These are phyloP conservation scores for Loripinus fragilis DNA, from an alignment of 2,888 invertebrate genomes.

Conservation along the genomic window DNA sequence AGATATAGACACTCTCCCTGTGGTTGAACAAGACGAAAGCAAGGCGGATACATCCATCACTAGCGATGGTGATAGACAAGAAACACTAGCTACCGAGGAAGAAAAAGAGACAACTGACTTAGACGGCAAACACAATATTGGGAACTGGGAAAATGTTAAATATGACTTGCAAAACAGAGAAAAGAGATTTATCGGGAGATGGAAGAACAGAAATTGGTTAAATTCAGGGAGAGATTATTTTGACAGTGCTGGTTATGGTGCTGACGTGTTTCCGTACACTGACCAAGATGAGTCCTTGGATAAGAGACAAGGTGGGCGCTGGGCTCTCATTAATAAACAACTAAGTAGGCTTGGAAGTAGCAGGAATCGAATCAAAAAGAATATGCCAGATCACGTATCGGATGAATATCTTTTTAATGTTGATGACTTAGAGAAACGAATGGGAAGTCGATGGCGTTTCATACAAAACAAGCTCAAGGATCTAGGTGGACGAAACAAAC, in stretches of 20 bases:
- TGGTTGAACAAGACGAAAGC: background rate
- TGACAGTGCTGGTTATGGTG: background rate
- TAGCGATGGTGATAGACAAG: too few relatives aligned
- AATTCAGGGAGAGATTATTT: background rate
- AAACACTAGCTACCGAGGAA: too few relatives aligned
- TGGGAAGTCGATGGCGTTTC: slow-evolving; percentile 9
- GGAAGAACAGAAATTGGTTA: slow-evolving; percentile 20
- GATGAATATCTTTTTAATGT: background rate
- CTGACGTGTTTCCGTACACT: background rate
- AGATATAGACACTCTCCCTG: background rate
- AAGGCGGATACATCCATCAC: background rate
- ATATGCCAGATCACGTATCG: background rate
- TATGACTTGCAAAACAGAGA: background rate
- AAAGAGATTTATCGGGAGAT: slow-evolving; percentile 15
- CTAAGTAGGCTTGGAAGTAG: background rate
- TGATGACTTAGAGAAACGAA: slow-evolving; percentile 10
- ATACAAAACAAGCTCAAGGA: slow-evolving; percentile 10
- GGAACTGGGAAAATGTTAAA: background rate
- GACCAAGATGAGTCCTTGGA: background rate
- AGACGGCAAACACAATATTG: background rate
- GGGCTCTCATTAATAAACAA: slow-evolving; percentile 13
- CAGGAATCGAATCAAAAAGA: background rate
- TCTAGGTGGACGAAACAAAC: background rate
- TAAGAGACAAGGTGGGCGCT: slow-evolving; percentile 18
- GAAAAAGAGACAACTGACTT: too few relatives aligned